Evolutionary conservation across 2,888 invertebrate species (phyloP), one percentile per base, ranked within the genome.

Genomic region (Macroteleia sp.): DNA sequence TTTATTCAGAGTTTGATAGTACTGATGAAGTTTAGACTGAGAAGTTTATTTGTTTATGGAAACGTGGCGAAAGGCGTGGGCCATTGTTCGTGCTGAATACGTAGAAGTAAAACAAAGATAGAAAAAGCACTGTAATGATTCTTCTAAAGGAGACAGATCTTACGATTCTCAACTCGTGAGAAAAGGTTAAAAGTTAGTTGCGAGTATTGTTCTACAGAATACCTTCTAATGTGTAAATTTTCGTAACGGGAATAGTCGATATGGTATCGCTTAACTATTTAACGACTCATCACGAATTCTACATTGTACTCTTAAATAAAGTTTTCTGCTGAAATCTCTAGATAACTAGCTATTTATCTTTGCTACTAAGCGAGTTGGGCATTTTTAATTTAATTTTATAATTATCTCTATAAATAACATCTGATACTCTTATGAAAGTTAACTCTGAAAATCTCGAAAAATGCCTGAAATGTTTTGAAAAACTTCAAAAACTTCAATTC

Each of bases 21-120:
- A 14, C 42, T 70, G 52, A 52, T 70, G 61, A 61, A 70, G 50
- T 70, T 70, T 52, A 20, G 36, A 59, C 41, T 19, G 25, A 6
- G 28, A 44, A 57, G 44, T 70, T 59, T 48, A 69, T 69, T 70
- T 61, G 61, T 70, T 70, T 70, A 70, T 61, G 44, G 44, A 70
- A 44, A 70, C 52, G 56, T 14, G 16, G 48, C n/a, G 59, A 36
- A 69, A 59, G 19, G 22, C 36, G 36, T 20, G 42, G 52, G 59
- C 44, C 32, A 61, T 70, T 61, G 59, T 70, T 70, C 20, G 30
- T 12, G 30, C 30, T 30, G 52, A 34, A 44, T 34, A 44, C 34
- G 34, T 44, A 61, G 42, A 42, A 46, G 48, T 25, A 42, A 44
- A 44, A 70, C 19, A 4, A 6, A 52, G 50, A 32, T 8, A 36